Percentiles rank a stretch among this genome's conserved stretches.
Evolutionary conservation across 1,140 invertebrate genomes (phyloP).

Genomic region (Bombus consobrinus): DNA sequence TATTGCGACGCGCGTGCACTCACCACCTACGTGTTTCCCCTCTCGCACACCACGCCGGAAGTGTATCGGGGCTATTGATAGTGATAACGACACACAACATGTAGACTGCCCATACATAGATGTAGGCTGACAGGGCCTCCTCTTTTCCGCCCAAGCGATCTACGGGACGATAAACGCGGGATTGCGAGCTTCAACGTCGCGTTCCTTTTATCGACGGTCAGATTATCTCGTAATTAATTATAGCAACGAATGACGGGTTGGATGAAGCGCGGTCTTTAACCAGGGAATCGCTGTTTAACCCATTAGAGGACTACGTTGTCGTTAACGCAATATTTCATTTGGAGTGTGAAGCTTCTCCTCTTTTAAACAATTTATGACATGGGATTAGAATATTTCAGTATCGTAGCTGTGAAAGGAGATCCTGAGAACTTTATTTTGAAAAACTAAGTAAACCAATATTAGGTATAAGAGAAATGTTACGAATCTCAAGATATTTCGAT

Average conservation of each 20-base stretch:
- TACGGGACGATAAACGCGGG: slow-evolving; percentile 35
- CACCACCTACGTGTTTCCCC: slow-evolving; percentile 27
- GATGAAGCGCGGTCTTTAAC: background rate
- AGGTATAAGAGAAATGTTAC: too few species aligned
- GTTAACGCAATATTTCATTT: background rate
- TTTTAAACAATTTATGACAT: too few species aligned
- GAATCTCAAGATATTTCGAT: too few species aligned
- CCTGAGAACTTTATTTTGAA: too few species aligned
- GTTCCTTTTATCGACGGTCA: slow-evolving; percentile 40
- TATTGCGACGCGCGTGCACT: slow-evolving; percentile 51
- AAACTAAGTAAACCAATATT: too few species aligned
- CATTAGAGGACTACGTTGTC: background rate
- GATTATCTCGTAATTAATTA: slow-evolving; percentile 52
- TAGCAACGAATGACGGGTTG: background rate
- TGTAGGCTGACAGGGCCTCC: background rate
- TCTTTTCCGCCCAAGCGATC: slow-evolving; percentile 37
- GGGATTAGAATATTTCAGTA: too few species aligned
- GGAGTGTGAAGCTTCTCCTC: too few species aligned
- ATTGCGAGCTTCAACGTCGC: slow-evolving; percentile 19
- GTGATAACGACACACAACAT: slow-evolving; percentile 30
- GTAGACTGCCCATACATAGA: background rate
- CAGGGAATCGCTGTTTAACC: background rate
- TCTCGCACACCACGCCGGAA: background rate
- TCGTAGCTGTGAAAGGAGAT: too few species aligned
- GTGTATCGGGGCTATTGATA: slow-evolving; percentile 48